Conservation (phyloP, 2,113 vertebrate species). For the Percopsis transmontana region DNA sequence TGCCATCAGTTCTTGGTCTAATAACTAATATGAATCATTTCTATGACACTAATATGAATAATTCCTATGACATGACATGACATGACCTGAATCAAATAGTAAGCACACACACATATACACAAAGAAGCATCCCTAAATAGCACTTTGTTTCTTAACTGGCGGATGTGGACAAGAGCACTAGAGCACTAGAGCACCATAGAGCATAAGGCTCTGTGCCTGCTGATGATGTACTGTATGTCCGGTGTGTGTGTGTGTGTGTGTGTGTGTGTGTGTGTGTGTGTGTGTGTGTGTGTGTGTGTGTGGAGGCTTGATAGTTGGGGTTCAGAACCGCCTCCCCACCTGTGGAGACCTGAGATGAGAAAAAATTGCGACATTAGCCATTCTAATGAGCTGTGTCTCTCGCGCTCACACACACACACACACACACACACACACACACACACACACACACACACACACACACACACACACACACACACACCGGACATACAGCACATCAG, state of each 20-base stretch:
- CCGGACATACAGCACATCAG: conserved; percentile 13
- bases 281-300: conserved; percentile 15
- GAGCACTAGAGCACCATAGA: not conserved
- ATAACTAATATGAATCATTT: too few relatives aligned
- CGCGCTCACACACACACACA: not conserved
- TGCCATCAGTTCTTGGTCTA: too few relatives aligned
- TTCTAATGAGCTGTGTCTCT: not conserved
- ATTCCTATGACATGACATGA: too few relatives aligned
- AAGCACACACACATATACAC: too few relatives aligned
- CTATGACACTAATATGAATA: too few relatives aligned
- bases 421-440: not conserved
- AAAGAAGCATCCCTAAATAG: too few relatives aligned
- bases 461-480: conserved; percentile 11
- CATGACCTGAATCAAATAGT: too few relatives aligned
- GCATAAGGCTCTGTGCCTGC: too few relatives aligned
- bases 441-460: not conserved
- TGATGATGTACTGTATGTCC: too few relatives aligned
- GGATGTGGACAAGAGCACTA: too few relatives aligned
- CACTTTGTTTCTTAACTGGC: too few relatives aligned
- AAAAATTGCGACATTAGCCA: conserved; percentile 40
- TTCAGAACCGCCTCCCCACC: conserved; percentile 16
- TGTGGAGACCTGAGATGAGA: conserved; percentile 54
- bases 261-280: not conserved
- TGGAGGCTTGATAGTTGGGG: conserved; percentile 2
- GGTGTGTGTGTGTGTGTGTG: conserved; percentile 14